Conservation (phyloP, 2,888 invertebrate species). For the Muschampia plurimacula region DNA sequence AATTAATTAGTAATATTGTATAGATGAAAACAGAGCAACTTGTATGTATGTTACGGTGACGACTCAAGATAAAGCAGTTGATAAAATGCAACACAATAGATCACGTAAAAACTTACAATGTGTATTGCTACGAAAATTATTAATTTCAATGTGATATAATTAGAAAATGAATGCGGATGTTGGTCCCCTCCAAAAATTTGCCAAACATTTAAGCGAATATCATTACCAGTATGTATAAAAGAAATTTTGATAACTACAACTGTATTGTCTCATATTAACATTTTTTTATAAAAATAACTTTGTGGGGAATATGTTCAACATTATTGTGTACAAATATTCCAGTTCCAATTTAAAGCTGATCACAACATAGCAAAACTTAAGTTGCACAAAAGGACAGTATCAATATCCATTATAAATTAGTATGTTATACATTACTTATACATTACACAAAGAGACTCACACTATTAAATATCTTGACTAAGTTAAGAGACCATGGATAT, state of each 20-base stretch:
- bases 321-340: conserved; percentile 79
- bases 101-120: conserved; percentile 55
- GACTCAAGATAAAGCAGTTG: conserved; percentile 62
- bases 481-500: conserved; percentile 83
- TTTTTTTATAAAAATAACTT: conserved; percentile 82
- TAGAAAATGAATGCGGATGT: conserved; percentile 66
- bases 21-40: conserved; percentile 51
- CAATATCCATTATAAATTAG: conserved; percentile 69
- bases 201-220: conserved; percentile 67
- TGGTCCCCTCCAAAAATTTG: conserved; percentile 82
- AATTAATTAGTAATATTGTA: conserved; percentile 42
- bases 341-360: conserved; percentile 83
- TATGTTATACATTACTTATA: conserved; percentile 79
- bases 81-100: conserved; percentile 71
- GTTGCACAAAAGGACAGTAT: conserved; percentile 82
- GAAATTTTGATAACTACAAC: conserved; percentile 72
- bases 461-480: conserved; percentile 85
- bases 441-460: conserved; percentile 81
- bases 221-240: conserved; percentile 58
- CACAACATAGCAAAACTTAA: conserved; percentile 83
- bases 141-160: conserved; percentile 53
- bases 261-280: conserved; percentile 83
- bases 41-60: conserved; percentile 57
- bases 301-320: conserved; percentile 73
- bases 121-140: conserved; percentile 53